phyloP scores from a whole-genome alignment of 2,113 vertebrate species.

The Thunnus maccoyii region DNA sequence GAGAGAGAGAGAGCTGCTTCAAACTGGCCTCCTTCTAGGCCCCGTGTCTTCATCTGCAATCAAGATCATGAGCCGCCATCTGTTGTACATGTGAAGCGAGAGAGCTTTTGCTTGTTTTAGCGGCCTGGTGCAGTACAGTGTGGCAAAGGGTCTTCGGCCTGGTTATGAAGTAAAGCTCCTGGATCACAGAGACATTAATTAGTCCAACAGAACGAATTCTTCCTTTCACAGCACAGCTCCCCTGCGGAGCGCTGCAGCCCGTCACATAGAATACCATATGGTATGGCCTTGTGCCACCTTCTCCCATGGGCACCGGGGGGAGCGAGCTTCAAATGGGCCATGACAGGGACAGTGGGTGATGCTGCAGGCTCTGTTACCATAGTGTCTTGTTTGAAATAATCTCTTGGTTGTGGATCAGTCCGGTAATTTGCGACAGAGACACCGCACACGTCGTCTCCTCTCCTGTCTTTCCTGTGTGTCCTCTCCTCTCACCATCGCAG shows the following conservation, averaged over 20 bases:
- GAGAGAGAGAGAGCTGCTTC: neutral
- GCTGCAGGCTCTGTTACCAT: constrained; percentile 49
- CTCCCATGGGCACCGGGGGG: constrained; percentile 23
- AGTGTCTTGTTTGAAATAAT: constrained; percentile 44
- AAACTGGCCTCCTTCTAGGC: constrained; percentile 30
- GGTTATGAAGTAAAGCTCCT: constrained; percentile 34
- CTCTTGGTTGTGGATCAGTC: constrained; percentile 31
- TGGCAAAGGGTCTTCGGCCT: constrained; percentile 15
- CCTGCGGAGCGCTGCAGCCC: constrained; percentile 31
- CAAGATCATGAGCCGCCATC: constrained; percentile 31
- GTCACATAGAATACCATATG: constrained; percentile 71
- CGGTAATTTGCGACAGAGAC: constrained; percentile 10
- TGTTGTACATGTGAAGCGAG: constrained; percentile 21
- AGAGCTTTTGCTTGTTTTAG: constrained; percentile 2
- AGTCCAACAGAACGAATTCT: constrained; percentile 40
- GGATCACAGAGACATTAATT: constrained; percentile 67
- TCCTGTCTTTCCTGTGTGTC: constrained; percentile 7
- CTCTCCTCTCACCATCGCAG: constrained; percentile 17
- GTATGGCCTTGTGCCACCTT: constrained; percentile 62
- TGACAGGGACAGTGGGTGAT: constrained; percentile 38
- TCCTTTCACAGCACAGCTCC: constrained; percentile 35
- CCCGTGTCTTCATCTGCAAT: constrained; percentile 46
- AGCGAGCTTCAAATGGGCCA: constrained; percentile 58
- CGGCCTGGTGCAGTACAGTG: constrained; percentile 10
- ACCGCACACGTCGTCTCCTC: neutral